Evolutionary conservation across 2,113 vertebrate species (phyloP), one percentile per base, ranked within the genome.

Genomic region (Hepsetus odoe): DNA sequence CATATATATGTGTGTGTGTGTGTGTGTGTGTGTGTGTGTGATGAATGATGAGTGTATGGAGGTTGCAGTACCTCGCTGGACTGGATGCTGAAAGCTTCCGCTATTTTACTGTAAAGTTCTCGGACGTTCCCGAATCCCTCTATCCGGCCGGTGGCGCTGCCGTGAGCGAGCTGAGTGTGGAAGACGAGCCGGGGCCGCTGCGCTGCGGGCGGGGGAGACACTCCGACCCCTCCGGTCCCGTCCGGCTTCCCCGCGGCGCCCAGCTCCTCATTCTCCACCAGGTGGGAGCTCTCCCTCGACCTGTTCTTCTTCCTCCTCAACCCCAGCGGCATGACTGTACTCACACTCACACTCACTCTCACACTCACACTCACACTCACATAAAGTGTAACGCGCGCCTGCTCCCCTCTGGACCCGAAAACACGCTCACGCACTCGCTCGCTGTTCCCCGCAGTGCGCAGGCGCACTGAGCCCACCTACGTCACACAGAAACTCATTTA

Each of bases 81-180:
- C 73, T 83, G 51, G 67, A 98, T 93, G 64, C 85, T 86, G 76
- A 98, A 98, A 0, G 89, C 94, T 8, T 86, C 88, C 0, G 91
- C 96, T 84, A 99, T 97, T 70, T 92, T 93, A 0, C 2, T 46
- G 85, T 98, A 98, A 11, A 98, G 89, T 90, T 98, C 95, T 24
- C 90, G 92, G 74, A 96, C 92, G 85, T 93, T 97, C 77, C 87
- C 42, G 87, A 98, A 98, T 0, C 93, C 94, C 89, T 96, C 94
- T 83, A 98, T 94, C 68, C 94, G 88, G 83, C 93, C 95, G 10
- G 96, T 96, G 88, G 94, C 92, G 86, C 95, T 97, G 68, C 95
- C 96, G 88, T 97, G 96, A 2, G 96, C 96, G 76, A 97, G 93
- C 91, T 97, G 97, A 84, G 96, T 91, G 89, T 96, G 94, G 86